Base-by-base conservation (phyloP, 1,140 invertebrate genomes). In the Micrasema minimum region DNA sequence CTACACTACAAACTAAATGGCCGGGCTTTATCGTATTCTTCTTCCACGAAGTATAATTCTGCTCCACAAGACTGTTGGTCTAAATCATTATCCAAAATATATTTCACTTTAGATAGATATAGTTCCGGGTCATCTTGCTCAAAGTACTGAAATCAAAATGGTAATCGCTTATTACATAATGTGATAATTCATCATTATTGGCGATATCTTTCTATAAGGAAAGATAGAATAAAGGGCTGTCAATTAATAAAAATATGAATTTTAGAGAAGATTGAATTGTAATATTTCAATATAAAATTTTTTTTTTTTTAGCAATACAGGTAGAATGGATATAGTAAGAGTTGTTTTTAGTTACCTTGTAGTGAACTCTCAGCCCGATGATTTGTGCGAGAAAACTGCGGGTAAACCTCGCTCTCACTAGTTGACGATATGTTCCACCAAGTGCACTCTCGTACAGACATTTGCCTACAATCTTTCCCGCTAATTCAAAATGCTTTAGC, bases 81-180 rank as follows among this genome's bases (percentile, higher is more conserved):
- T 38, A 96, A 90, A 83, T 96, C 92, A 73, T 96, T 95, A 76
- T 96, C 94, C 65, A 96, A 81, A 59, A 98, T 93, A 80, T 95
- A 97, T 79, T 95, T 95, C 12, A 98, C 91, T 85, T 97, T 97
- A 11, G 91, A 91, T 59, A 96, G 84, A 80, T 96, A 97, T 22
- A 97, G 83, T 80, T 97, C 95, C 0, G 96, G 96, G 83, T 97
- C 96, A 79, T 98, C 96, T 84, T 96, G 94, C 79, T 97, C 95
- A 83, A 98, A 98, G 83, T 97, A 96, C 91, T 93, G 80, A 22
- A 86, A 85, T 4, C 2, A 31, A 31, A 31, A 31, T 7, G 7
- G 26, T n/a, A n/a, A n/a, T n/a, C n/a, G n/a, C n/a, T n/a, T n/a
- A n/a, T n/a, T n/a, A n/a, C n/a, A n/a, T n/a, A n/a, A n/a, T n/a